Evolutionary conservation across 2,797 vertebrate species (phyloP), one percentile per base, ranked within the genome.

Genomic region (Ammospiza maritima): DNA sequence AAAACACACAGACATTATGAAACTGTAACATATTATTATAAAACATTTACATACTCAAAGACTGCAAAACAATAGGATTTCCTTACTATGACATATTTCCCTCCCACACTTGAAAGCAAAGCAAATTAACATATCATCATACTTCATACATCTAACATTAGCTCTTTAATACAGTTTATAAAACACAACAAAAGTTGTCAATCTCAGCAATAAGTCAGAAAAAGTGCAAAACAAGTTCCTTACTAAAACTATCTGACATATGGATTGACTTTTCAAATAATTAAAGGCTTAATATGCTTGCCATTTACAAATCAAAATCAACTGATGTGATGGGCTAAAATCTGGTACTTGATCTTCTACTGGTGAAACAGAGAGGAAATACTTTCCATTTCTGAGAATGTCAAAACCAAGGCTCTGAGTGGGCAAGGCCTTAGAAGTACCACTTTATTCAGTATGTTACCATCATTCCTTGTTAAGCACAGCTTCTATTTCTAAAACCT

Each of bases 31-130:
- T 96, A 87, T 89, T 74, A 96, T 93, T 95, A 95, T 72, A 80
- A 83, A 93, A 75, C 47, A 96, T 95, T 96, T 92, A 91, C 94
- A 95, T 93, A 80, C 45, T 77, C 61, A 77, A 95, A 67, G 89
- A 80, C 81, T 72, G 61, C 34, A 91, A 96, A 96, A 90, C 86
- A 94, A 91, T 75, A 93, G 82, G 44, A 89, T 89, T 94, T 88
- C 82, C 89, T 94, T 93, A 77, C 75, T 82, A 58, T 76, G 76
- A 91, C 71, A 78, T 86, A 88, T 53, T 89, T 94, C 65, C 78
- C 85, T 95, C 92, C 93, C 88, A 92, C 79, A 76, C 70, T 70
- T 78, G 65, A 44, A 88, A 93, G 94, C 44, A 95, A 89, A 90
- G 87, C 26, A 81, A 78, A 92, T 85, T 91, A 94, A 85, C 36